Base-by-base conservation (phyloP, 2,797 vertebrate genomes). In the Phataginus tricuspis region DNA sequence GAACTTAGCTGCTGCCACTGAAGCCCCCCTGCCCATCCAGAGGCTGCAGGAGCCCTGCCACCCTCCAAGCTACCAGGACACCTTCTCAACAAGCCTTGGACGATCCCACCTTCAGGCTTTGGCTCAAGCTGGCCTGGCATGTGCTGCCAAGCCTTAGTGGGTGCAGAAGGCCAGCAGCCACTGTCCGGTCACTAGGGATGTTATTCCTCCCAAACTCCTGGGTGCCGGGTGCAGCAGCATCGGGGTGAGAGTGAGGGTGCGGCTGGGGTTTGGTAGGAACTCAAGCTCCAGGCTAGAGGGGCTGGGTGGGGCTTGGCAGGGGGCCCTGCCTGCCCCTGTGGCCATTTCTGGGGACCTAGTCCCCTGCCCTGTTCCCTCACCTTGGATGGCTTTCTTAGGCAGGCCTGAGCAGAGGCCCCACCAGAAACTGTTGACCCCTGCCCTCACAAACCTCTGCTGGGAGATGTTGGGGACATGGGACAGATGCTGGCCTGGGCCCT, bases 181-280 rank as follows among this genome's bases (percentile, higher is more conserved):
- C 10, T 21, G 49, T 39, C 5, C 0, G 4, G 37, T 89, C 51
- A 45, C 88, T 64, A 59, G 10, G 45, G 64, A 91, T 86, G 79
- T 25, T 7, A 18, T 42, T 69, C 19, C 51, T 87, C 87, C n/a
- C 64, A 51, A 86, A 69, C 64, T 45, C 8, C 45, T 0, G 45
- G 45, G 45, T 11, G 45, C 45, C 8, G 45, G 45, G 45, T 2
- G 45, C 37, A 68, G n/a, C 64, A 77, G 18, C n/a, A 66, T 1
- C 5, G 45, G 72, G 66, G 90, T 86, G 45, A 88, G 87, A 78
- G 68, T 78, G 51, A 66, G 51, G 49, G 74, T 49, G 37, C 75
- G 90, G 51, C 16, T 77, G 61, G 61, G 83, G 82, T 77, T 97
- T 93, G 93, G 75, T 83, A 80, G 90, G 64, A 95, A 84, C 85